Conservation (phyloP, 2,113 vertebrate species). For the Peromyscus californicus region DNA sequence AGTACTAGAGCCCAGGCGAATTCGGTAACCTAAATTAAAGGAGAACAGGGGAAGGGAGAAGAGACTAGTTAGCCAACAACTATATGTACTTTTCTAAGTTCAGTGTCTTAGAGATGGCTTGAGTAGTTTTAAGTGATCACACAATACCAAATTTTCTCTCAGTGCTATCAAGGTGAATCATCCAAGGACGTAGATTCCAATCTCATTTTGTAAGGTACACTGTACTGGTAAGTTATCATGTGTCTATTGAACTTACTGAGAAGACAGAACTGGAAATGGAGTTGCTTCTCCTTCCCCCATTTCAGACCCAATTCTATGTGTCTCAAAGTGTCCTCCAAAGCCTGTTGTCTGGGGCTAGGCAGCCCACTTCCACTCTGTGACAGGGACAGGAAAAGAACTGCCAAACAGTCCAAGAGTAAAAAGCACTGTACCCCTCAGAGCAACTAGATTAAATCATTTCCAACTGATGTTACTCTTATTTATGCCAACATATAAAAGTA, state of each 20-base stretch:
- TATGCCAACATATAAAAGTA: background rate
- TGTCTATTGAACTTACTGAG: background rate
- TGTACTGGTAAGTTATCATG: background rate
- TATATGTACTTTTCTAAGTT: conserved; percentile 30
- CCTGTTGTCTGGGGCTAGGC: background rate
- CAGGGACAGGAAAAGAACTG: background rate
- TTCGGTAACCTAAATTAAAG: conserved; percentile 92
- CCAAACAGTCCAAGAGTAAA: background rate
- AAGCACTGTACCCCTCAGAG: background rate
- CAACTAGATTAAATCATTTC: background rate
- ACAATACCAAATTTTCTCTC: conserved; percentile 25
- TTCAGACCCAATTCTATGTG: background rate
- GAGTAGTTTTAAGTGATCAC: background rate
- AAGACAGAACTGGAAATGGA: background rate
- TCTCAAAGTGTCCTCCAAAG: background rate
- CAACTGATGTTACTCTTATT: background rate
- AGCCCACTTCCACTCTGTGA: background rate
- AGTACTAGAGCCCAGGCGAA: conserved; percentile 96
- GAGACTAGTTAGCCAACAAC: background rate
- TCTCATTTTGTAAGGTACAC: background rate
- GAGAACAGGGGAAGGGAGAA: background rate
- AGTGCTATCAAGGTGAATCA: background rate
- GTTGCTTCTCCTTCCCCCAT: background rate
- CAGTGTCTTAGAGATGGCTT: background rate
- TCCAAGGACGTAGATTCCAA: background rate